Conservation (phyloP, 53 echinoderm and acorn worm species). For the Holothuria leucospilota region DNA sequence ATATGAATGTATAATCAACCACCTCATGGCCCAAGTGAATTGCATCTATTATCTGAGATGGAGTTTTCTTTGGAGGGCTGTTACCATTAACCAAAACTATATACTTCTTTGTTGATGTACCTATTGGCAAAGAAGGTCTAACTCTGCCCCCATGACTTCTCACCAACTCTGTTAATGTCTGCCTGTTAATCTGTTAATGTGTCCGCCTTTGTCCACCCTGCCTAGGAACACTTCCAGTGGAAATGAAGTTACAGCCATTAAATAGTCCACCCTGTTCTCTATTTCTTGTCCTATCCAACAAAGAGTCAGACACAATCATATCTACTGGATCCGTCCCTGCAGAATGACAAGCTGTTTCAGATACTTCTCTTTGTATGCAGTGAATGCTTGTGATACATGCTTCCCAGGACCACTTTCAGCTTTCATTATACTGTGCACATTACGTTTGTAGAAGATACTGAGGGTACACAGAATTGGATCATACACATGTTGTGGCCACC, state of each 20-base stretch:
- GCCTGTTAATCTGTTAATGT: too few relatives aligned
- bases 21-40: slow-evolving; percentile 11
- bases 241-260: slow-evolving; percentile 5
- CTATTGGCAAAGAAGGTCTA: neutral
- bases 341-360: neutral
- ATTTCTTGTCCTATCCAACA: neutral
- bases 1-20: slow-evolving; percentile 4
- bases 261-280: neutral
- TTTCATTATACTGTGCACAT: neutral
- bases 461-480: too few relatives aligned
- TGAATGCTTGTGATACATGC: slow-evolving; percentile 10
- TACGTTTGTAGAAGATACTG: too few relatives aligned
- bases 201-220: neutral
- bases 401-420: slow-evolving; percentile 21
- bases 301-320: neutral
- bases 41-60: slow-evolving; percentile 16
- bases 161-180: slow-evolving; percentile 12
- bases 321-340: slow-evolving; percentile 4
- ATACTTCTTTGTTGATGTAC: neutral
- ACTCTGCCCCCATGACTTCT: slow-evolving; percentile 5
- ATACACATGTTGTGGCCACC: too few relatives aligned
- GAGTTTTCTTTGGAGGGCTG: slow-evolving; percentile 4
- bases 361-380: neutral
- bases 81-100: slow-evolving; percentile 20
- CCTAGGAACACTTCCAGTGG: slow-evolving; percentile 1